These are phyloP conservation scores for Phoenicopterus ruber DNA, from an alignment of 2,113 vertebrate genomes.

Conservation along the genomic window DNA sequence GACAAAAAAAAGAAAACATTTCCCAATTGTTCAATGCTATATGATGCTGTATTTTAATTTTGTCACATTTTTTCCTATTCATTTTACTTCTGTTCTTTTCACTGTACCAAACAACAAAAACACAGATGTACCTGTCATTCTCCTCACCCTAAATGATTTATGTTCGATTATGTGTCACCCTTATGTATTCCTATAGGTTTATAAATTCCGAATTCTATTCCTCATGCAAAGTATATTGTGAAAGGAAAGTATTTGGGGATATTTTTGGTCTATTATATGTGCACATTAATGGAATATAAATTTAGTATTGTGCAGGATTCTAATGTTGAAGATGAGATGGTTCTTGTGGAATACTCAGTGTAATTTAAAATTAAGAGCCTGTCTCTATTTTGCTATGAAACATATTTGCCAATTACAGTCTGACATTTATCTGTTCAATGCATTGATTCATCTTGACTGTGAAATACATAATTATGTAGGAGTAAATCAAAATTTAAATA, in stretches of 20 bases:
- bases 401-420: neutral
- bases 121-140: neutral
- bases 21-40: neutral
- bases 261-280: neutral
- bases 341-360: neutral
- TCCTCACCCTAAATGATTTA: neutral
- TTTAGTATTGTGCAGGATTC: neutral
- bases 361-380: neutral
- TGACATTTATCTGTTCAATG: neutral
- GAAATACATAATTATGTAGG: neutral
- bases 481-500: slow-evolving; percentile 53
- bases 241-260: neutral
- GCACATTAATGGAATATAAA: neutral
- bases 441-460: slow-evolving; percentile 22
- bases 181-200: neutral
- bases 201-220: neutral
- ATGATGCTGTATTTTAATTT: neutral
- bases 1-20: neutral
- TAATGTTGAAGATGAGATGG: neutral
- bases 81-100: neutral
- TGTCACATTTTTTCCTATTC: neutral
- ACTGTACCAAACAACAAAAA: neutral
- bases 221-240: neutral
- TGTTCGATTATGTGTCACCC: neutral
- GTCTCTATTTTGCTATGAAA: neutral